phyloP scores from a whole-genome alignment of 2,797 vertebrate genomes.

The Phrynocephalus vlangalii region DNA sequence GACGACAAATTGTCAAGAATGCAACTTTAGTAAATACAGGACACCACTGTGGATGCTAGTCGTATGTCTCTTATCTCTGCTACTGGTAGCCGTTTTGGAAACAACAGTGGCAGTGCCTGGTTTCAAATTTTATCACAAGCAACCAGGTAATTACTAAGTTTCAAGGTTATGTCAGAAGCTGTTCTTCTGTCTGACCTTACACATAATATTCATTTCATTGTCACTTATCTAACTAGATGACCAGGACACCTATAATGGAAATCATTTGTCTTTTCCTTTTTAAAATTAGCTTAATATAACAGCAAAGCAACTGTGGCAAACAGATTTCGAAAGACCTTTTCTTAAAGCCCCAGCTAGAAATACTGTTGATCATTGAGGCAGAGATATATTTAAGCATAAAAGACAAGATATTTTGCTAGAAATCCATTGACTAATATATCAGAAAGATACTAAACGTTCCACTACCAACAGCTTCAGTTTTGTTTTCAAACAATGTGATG shows the following conservation, averaged over 20 bases:
- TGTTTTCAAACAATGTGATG: background rate
- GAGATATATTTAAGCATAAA: background rate
- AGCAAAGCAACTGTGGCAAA: background rate
- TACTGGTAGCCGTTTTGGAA: background rate
- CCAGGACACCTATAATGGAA: background rate
- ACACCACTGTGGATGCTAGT: background rate
- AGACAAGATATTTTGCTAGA: background rate
- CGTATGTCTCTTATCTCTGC: background rate
- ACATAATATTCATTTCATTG: background rate
- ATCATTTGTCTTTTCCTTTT: background rate
- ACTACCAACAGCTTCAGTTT: background rate
- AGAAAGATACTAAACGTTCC: background rate
- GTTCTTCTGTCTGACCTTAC: background rate
- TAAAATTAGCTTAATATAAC: background rate
- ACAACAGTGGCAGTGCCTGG: background rate
- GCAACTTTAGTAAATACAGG: background rate
- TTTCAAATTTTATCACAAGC: background rate
- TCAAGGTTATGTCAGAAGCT: background rate
- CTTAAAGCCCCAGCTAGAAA: background rate
- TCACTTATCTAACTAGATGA: background rate
- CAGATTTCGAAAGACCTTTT: background rate
- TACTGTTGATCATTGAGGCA: background rate
- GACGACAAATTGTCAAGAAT: background rate
- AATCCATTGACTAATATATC: background rate
- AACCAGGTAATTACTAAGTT: background rate